Evolutionary conservation across 2,888 invertebrate genomes (phyloP).

Genomic region (Himalopsyche japonica): DNA sequence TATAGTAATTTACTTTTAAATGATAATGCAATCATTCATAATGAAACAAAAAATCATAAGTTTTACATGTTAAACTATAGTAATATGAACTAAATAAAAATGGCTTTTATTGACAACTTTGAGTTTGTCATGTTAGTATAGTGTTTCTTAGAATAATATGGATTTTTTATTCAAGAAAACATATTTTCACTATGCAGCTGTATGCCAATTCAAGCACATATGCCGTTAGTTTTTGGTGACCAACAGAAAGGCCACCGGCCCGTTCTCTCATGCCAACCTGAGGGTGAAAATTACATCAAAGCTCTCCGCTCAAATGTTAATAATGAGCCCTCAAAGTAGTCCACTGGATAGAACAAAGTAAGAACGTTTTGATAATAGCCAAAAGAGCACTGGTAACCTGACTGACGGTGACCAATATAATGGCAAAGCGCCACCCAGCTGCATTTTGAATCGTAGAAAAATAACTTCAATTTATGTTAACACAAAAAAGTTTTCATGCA

Average conservation of each 20-base stretch:
- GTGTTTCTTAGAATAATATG: no score
- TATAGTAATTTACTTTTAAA: no score
- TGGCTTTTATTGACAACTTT: no score
- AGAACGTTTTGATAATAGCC: conserved; percentile 30
- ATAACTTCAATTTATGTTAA: no score
- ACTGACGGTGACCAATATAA: neutral
- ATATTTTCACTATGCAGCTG: no score
- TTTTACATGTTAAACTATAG: no score
- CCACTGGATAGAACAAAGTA: conserved; percentile 25
- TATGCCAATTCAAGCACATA: neutral
- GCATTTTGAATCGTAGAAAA: neutral
- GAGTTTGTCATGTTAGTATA: no score
- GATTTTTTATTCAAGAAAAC: no score
- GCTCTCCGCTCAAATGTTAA: conserved; percentile 36
- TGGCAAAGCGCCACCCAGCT: neutral
- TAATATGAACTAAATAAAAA: no score
- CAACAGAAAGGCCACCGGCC: neutral
- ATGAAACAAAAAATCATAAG: no score
- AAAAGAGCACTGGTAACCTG: conserved; percentile 24
- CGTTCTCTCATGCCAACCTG: conserved; percentile 19
- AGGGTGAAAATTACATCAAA: conserved; percentile 39
- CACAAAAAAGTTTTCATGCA: no score
- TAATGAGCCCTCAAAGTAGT: conserved; percentile 36
- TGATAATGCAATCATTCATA: no score
- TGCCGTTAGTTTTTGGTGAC: neutral